Evolutionary conservation across 2,797 vertebrate species (phyloP).

Genomic region (Tangara arthus): DNA sequence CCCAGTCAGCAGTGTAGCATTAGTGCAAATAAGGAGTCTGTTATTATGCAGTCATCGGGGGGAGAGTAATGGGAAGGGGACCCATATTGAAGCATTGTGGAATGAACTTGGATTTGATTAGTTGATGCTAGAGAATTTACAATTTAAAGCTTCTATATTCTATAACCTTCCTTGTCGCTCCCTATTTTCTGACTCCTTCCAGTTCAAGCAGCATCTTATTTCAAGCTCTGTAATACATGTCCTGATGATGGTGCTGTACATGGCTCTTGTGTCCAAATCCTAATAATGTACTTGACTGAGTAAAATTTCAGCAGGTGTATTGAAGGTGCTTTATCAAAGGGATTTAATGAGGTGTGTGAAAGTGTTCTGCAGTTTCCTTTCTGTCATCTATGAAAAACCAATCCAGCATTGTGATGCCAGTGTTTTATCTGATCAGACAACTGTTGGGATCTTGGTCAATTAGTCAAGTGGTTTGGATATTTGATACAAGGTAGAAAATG

Average conservation of each 20-base stretch:
- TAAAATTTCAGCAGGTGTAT: background rate
- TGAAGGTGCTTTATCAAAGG: background rate
- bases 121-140: background rate
- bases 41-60: background rate
- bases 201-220: background rate
- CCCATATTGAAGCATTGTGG: background rate
- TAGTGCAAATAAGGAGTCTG: background rate
- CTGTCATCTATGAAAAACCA: background rate
- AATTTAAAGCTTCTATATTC: background rate
- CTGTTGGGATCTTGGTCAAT: background rate
- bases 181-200: background rate
- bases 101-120: background rate
- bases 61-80: background rate
- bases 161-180: background rate
- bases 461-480: background rate
- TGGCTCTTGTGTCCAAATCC: background rate
- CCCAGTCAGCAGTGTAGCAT: background rate
- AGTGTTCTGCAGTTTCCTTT: background rate
- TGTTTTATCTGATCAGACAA: background rate
- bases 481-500: background rate
- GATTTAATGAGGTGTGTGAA: background rate
- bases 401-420: background rate
- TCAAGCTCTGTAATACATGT: background rate
- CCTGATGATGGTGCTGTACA: background rate
- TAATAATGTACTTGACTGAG: background rate